Evolutionary conservation across 2,113 vertebrate species (phyloP), one percentile per base, ranked within the genome.

Genomic region (Notiomystis cincta): DNA sequence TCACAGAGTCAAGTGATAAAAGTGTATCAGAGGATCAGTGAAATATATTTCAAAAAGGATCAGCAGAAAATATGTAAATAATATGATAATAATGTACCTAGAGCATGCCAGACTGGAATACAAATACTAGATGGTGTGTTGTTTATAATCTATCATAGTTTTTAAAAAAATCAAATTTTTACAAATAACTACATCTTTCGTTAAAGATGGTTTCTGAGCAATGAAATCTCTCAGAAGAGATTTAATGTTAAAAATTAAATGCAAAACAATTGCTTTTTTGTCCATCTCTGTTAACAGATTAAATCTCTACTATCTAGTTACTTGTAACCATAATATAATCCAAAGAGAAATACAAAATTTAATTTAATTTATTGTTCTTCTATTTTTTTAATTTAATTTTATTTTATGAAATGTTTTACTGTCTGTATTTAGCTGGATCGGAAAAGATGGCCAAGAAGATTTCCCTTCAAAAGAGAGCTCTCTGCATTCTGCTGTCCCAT

Each of bases 1-100:
- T 97, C 86, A 94, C 65, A 93, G 88, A 93, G 15, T 90, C 90
- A 89, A 91, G 88, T 86, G 61, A 91, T 83, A 61, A 84, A 96
- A 96, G 75, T 42, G 9, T 64, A 79, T 94, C 84, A 61, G 58
- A 96, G 67, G 37, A 93, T 83, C 64, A 82, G 33, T 77, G 87
- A 87, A 92, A 91, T 66, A 21, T 37, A 83, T 81, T 90, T 87
- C 87, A 70, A 42, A 93, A 96, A 91, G 56, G 27, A 87, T 58
- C 66, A 89, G 19, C 77, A 94, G 53, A 90, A 81, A 65, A 28
- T 2, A 12, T 10, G 19, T 89, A 81, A 73, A 81, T 82, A 89
- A 70, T 73, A 44, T 16, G 23, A 20, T 86, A 57, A 61, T 73
- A 38, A 65, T n/a, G 2, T 48, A 51, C 10, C 13, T 85, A 72